Conservation (phyloP, 2,797 vertebrate species). For the Helarctos malayanus region DNA sequence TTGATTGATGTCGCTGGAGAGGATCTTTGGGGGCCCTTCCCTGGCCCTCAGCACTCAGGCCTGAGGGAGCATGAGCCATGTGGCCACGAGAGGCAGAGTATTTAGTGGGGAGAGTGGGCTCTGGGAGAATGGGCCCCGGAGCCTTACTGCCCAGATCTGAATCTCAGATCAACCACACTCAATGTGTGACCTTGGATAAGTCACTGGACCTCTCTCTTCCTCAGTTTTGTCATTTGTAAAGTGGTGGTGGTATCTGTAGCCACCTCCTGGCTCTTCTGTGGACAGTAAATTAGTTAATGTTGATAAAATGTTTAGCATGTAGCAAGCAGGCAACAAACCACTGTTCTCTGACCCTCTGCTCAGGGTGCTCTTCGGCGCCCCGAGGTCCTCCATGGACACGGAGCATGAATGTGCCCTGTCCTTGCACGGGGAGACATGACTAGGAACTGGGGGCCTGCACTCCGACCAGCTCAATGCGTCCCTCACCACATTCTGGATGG, state of each 20-base stretch:
- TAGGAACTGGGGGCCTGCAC: neutral
- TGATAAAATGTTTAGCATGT: neutral
- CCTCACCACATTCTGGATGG: neutral
- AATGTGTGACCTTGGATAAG: neutral
- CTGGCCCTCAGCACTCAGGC: neutral
- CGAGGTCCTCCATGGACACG: neutral
- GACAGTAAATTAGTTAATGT: neutral
- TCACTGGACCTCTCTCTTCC: neutral
- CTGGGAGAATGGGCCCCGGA: neutral
- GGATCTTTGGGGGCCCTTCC: neutral
- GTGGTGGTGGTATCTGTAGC: too few relatives aligned
- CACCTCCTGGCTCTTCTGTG: neutral
- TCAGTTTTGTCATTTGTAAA: fast-evolving
- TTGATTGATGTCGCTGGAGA: neutral
- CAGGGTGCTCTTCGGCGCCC: neutral
- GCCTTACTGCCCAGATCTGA: neutral
- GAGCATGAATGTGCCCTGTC: neutral
- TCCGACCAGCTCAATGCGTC: neutral
- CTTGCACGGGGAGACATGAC: neutral
- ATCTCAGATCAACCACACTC: neutral
- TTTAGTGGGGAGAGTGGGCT: neutral
- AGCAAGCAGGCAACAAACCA: neutral
- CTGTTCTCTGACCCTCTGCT: neutral
- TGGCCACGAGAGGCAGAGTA: neutral
- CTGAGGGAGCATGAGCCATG: neutral